These are phyloP conservation scores for Xestia sexstrigata DNA, from an alignment of 2,888 invertebrate genomes.

Conservation along the genomic window DNA sequence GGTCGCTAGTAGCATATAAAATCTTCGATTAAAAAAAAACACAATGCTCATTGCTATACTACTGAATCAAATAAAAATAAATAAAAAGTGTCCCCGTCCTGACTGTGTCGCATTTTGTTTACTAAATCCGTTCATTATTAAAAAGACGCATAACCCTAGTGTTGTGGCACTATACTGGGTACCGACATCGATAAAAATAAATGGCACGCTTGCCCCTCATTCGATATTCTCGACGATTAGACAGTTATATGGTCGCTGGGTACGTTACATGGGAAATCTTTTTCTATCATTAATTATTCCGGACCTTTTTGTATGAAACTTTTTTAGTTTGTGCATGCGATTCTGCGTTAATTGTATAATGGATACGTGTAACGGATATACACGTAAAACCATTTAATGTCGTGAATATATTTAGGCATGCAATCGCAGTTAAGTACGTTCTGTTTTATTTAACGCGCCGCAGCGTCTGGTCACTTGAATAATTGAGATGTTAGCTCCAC, in stretches of 20 bases:
- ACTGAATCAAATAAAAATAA: slow-evolving; percentile 64
- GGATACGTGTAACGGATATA: slow-evolving; percentile 44
- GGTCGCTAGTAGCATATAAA: slow-evolving; percentile 24
- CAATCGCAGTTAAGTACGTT: neutral
- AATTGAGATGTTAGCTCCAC: neutral
- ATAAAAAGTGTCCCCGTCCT: slow-evolving; percentile 59
- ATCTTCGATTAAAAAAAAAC: slow-evolving; percentile 9
- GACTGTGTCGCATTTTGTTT: slow-evolving; percentile 79
- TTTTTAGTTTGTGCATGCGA: slow-evolving; percentile 62
- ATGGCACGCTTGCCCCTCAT: slow-evolving; percentile 65
- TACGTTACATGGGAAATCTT: slow-evolving; percentile 79
- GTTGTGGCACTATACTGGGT: slow-evolving; percentile 69
- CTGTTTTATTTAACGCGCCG: neutral
- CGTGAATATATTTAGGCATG: slow-evolving; percentile 25
- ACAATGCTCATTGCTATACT: slow-evolving; percentile 17
- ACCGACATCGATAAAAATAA: slow-evolving; percentile 77
- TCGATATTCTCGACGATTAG: slow-evolving; percentile 73
- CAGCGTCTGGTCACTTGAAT: neutral
- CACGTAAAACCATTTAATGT: slow-evolving; percentile 16
- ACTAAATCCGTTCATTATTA: slow-evolving; percentile 89
- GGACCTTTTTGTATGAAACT: slow-evolving; percentile 47
- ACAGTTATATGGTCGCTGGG: slow-evolving; percentile 67
- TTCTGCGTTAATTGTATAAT: slow-evolving; percentile 71
- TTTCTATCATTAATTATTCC: slow-evolving; percentile 82
- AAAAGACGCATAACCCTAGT: slow-evolving; percentile 84